Base-by-base conservation (phyloP, 2,797 vertebrate genomes). In the Sus cebifrons region DNA sequence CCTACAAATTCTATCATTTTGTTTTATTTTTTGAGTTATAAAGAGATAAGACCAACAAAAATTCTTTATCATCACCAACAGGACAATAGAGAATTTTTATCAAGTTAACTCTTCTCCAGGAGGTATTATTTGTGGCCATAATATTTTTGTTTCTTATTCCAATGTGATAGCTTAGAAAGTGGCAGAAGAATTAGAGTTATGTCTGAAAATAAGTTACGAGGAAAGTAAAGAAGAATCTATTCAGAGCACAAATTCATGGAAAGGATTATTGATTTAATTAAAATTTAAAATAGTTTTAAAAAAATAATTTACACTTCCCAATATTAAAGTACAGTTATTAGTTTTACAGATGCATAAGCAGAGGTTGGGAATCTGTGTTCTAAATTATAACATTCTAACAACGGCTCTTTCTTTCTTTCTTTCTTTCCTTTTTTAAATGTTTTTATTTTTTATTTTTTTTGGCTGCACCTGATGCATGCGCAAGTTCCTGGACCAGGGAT, bases 211-310 rank as follows among this genome's bases (percentile, higher is more conserved):
- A 75, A n/a, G 21, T 74, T 75, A 75, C 6, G 40, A 77, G 14
- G 29, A 86, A 75, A 58, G 6, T 68, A 56, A 75, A 81, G 14
- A 81, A 90, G 27, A n/a, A 58, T 86, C 11, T 75, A 87, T 32
- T 82, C 21, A 79, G 32, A 74, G 21, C 14, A 92, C 17, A 85
- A 81, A 89, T 74, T 82, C 16, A 64, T 68, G 8, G n/a, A 68
- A 9, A 49, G 3, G 17, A 86, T 92, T 91, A 86, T 67, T 92
- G 58, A 92, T 56, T 81, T 64, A 85, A 74, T 91, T 94, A 89
- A 75, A 62, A 62, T 44, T 86, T 75, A 82, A 81, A 54, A 77
- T 29, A 82, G 25, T 40, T 81, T 58, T 36, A 91, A 13, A 1
- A 81, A 87, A 86, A 67, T 58, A 3, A 44, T 75, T 86, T 89